Conservation (phyloP, 2,888 invertebrate species). For the Drosophila kanekoi region DNA sequence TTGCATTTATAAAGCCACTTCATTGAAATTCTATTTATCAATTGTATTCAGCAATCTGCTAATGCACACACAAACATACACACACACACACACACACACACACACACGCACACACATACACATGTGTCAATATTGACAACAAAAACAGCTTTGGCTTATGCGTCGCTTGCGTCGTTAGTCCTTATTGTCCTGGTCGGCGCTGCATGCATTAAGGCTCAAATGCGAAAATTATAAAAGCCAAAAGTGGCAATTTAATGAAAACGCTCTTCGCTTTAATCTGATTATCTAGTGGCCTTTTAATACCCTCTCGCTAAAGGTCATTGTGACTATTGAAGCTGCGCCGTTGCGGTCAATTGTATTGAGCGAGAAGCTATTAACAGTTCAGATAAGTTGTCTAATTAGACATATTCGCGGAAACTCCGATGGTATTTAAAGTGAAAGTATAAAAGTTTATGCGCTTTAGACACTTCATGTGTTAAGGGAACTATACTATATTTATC, state of each 20-base stretch:
- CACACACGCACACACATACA: conserved; percentile 6
- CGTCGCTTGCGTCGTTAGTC: conserved; percentile 1
- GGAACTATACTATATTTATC: too few species aligned
- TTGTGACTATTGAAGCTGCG: background rate
- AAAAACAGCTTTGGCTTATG: conserved; percentile 19
- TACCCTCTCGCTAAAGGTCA: background rate
- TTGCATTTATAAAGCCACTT: conserved; percentile 37
- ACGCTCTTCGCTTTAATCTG: background rate
- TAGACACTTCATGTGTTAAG: too few species aligned
- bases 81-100: conserved; percentile 5
- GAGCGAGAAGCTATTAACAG: too few species aligned
- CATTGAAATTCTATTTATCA: conserved; percentile 39
- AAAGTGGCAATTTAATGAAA: conserved; percentile 19
- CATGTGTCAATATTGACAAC: conserved; percentile 13
- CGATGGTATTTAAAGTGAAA: too few species aligned
- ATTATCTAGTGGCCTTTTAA: background rate
- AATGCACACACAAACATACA: conserved; percentile 22
- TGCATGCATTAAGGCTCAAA: conserved; percentile 15
- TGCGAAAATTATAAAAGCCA: conserved; percentile 23
- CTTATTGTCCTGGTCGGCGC: conserved; percentile 10
- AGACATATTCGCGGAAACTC: too few species aligned
- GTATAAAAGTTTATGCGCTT: too few species aligned
- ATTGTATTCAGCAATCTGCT: conserved; percentile 29
- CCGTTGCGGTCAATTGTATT: too few species aligned
- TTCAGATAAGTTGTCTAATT: too few species aligned